phyloP scores from a whole-genome alignment of 2,888 invertebrate genomes.

The Drosophila anomalata region DNA sequence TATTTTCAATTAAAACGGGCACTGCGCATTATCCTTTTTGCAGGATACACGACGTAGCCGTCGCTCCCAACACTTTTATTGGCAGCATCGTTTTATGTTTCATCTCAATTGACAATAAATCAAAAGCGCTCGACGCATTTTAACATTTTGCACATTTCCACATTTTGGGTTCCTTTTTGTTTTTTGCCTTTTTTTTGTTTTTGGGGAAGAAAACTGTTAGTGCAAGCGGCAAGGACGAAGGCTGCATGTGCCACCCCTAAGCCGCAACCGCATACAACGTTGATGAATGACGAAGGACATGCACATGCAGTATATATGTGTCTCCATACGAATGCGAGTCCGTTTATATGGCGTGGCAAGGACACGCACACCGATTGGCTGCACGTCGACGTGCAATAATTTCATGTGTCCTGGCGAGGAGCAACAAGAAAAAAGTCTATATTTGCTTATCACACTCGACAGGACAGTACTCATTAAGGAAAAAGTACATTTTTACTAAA shows the following conservation, averaged over 20 bases:
- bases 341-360: slow-evolving; percentile 23
- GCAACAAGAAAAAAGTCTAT: slow-evolving; percentile 12
- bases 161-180: slow-evolving; percentile 28
- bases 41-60: slow-evolving; percentile 18
- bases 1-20: slow-evolving; percentile 80
- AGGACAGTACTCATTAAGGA: not conserved
- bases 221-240: slow-evolving; percentile 15
- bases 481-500: not conserved
- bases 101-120: slow-evolving; percentile 79
- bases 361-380: slow-evolving; percentile 72
- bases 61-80: slow-evolving; percentile 65
- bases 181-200: slow-evolving; percentile 1
- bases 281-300: slow-evolving; percentile 78
- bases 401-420: slow-evolving; percentile 61
- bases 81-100: slow-evolving; percentile 74
- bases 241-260: slow-evolving; percentile 63
- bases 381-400: slow-evolving; percentile 77
- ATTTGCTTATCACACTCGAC: slow-evolving; percentile 5
- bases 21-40: slow-evolving; percentile 64
- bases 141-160: slow-evolving; percentile 58
- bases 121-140: slow-evolving; percentile 67
- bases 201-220: slow-evolving; percentile 23
- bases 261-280: slow-evolving; percentile 65
- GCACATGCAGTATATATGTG: slow-evolving; percentile 34
- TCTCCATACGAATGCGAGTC: slow-evolving; percentile 1